These are phyloP conservation scores for Heterotilapia buettikoferi DNA, from an alignment of 2,113 vertebrate genomes.

Conservation along the genomic window DNA sequence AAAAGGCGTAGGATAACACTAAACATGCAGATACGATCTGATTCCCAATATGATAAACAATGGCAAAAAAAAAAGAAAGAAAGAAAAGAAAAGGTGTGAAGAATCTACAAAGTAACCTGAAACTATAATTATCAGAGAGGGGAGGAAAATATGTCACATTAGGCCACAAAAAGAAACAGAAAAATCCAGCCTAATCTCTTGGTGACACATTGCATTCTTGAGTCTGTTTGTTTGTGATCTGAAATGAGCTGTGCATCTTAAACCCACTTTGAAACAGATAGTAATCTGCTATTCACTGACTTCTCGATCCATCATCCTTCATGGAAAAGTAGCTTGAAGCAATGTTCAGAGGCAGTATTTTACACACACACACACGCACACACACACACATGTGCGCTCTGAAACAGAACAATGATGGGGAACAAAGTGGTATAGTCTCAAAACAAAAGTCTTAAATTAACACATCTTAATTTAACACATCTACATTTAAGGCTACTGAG, in stretches of 20 bases:
- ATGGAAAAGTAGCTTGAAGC: background rate
- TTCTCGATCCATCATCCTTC: background rate
- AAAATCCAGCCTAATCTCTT: background rate
- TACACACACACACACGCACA: background rate
- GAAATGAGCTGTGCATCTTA: background rate
- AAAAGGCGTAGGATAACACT: background rate
- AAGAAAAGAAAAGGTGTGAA: background rate
- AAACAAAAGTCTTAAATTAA: background rate
- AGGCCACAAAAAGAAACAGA: background rate
- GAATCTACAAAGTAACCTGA: background rate
- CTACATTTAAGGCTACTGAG: background rate
- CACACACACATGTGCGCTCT: background rate
- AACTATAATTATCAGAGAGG: background rate
- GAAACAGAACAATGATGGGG: background rate
- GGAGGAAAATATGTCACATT: background rate
- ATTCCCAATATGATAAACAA: background rate
- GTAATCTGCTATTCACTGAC: background rate
- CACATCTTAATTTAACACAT: background rate
- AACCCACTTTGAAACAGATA: background rate
- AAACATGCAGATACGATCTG: background rate
- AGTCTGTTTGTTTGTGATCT: background rate
- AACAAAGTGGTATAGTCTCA: background rate
- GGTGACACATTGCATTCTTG: background rate
- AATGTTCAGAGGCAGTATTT: background rate
- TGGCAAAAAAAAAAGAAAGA: background rate